Evolutionary conservation across 37 sponge, comb jelly and placozoan genomes (phyloP), one percentile per base, ranked within the genome.

Genomic region (Cliona cf. orientalis): DNA sequence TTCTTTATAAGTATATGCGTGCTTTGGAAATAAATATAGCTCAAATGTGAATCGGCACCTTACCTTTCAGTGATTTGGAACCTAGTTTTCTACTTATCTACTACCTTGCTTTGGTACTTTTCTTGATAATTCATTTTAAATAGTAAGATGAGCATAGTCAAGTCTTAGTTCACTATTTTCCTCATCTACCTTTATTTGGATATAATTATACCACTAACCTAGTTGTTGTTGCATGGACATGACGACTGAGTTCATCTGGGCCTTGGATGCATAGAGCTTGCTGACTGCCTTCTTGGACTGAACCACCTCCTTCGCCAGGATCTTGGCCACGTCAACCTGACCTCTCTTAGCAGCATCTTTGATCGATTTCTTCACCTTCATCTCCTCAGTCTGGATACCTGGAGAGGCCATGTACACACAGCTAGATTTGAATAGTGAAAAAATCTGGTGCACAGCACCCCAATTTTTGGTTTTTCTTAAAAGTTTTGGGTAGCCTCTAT

Each of bases 331-430:
- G 87, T 99, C 99, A 37, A 62, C 87, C 25, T 92, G 79, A n/a
- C 95, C 95, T 58, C 84, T 85, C 84, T 99, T 99, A 12, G 97
- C 99, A 42, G 99, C 99, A 60, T 99, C 99, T 74, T 92, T 91
- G 49, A 99, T 79, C n/a, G 95, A 94, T 78, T 89, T 91, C 75
- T 90, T 86, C 25, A 99, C 99, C 81, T 98, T 96, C 12, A 34
- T 37, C 80, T 95, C 92, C 72, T 97, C 96, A 43, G 81, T 73
- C 64, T 95, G 89, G 25, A 93, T 97, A 28, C 72, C 95, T 94
- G 42, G n/a, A n/a, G n/a, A 63, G n/a, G 40, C 12, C 38, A 0
- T 2, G 26, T 74, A 34, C 36, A 45, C 46, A 58, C 22, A 37
- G n/a, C 6, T 11, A 55, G 33, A n/a, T 9, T 11, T 36, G 25